phyloP scores from a whole-genome alignment of 2,888 invertebrate species.

The Meghimatium bilineatum region DNA sequence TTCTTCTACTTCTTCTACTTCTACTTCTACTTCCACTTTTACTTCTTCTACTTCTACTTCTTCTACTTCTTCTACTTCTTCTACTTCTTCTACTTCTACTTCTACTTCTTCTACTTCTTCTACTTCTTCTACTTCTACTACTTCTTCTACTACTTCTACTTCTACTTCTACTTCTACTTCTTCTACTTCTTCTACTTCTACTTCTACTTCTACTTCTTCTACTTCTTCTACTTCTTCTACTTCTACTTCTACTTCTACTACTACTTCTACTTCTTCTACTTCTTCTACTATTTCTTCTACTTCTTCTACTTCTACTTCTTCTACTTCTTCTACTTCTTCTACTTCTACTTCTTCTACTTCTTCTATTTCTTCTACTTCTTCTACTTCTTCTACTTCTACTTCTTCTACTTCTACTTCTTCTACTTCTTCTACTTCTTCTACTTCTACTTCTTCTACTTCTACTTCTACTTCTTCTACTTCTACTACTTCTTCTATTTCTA shows the following conservation, averaged over 20 bases:
- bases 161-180: constrained; percentile 1
- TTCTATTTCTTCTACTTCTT: no score
- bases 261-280: constrained; percentile 25
- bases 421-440: background rate
- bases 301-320: constrained; percentile 16
- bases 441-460: background rate
- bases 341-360: background rate
- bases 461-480: background rate
- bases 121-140: background rate
- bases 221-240: background rate
- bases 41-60: background rate
- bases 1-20: no score
- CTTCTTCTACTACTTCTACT: background rate
- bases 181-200: background rate
- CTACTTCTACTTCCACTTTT: no score
- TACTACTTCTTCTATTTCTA: background rate
- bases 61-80: background rate
- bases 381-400: background rate
- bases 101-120: background rate
- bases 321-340: background rate
- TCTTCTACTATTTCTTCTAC: no score
- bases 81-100: background rate
- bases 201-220: background rate
- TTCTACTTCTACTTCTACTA: constrained; percentile 14
- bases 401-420: background rate